Base-by-base conservation (phyloP, 2,888 invertebrate species). In the Atherix ibis region DNA sequence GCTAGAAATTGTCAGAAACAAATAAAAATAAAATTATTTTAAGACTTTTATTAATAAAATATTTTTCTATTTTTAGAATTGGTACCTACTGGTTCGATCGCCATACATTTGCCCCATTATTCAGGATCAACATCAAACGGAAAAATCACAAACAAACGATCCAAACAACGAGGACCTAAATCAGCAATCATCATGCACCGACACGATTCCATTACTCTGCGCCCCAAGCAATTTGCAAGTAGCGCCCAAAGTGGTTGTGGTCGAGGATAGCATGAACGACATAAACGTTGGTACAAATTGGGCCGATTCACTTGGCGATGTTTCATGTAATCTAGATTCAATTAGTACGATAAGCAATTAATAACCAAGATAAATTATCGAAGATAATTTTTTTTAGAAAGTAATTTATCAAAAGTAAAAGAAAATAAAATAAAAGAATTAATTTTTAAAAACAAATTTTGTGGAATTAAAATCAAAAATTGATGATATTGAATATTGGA, bases 331-430 rank as follows among this genome's bases (percentile, higher is more conserved):
- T 34, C 37, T 43, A 18, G 46, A 46, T 34, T 42, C 42, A 13
- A 44, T 46, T 15, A 46, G 44, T 25, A 44, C 44, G 18, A 46
- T 46, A 31, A 46, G 46, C 38, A 46, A 40, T 40, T 46, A 42
- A 43, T 9, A n/a, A n/a, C n/a, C 27, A n/a, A 12, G 18, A 8
- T 6, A 24, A 32, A n/a, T n/a, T n/a, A n/a, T n/a, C n/a, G n/a
- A n/a, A n/a, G n/a, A n/a, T n/a, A n/a, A n/a, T n/a, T n/a, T n/a
- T n/a, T n/a, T n/a, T n/a, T n/a, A n/a, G n/a, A n/a, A n/a, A n/a
- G n/a, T n/a, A n/a, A n/a, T n/a, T n/a, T n/a, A n/a, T n/a, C n/a
- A n/a, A n/a, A n/a, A n/a, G n/a, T n/a, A n/a, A n/a, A n/a, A n/a
- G n/a, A n/a, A n/a, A n/a, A n/a, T n/a, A n/a, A n/a, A n/a, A n/a